phyloP scores from a whole-genome alignment of 2,797 vertebrate species.

The Trematomus bernacchii region DNA sequence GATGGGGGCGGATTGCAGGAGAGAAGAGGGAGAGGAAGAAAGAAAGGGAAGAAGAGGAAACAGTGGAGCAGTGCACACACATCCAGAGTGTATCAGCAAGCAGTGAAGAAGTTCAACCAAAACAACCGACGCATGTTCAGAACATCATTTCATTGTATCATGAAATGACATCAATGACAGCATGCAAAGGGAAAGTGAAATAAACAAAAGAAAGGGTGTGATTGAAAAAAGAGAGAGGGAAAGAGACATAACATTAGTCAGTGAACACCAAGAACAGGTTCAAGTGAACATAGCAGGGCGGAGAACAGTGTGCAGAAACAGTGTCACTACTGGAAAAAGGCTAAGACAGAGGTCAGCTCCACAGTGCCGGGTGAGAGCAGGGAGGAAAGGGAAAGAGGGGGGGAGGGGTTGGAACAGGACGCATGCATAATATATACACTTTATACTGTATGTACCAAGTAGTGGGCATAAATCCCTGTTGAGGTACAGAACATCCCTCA shows the following conservation, averaged over 20 bases:
- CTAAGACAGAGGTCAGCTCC: conserved; percentile 29
- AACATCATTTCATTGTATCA: conserved; percentile 43
- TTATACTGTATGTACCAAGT: neutral
- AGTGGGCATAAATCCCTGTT: conserved; percentile 6
- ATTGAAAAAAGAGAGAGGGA: conserved; percentile 71
- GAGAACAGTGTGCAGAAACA: conserved; percentile 57
- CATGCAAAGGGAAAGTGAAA: conserved; percentile 48
- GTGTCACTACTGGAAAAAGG: conserved; percentile 38
- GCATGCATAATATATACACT: conserved; percentile 51
- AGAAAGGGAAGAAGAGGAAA: conserved; percentile 10
- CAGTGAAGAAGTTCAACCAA: conserved; percentile 26
- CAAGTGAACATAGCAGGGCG: conserved; percentile 70
- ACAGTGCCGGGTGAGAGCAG: conserved; percentile 56
- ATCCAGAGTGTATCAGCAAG: conserved; percentile 28
- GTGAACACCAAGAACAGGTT: conserved; percentile 68
- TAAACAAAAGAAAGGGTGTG: conserved; percentile 48
- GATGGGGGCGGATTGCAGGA: conserved; percentile 36
- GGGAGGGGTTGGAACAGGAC: conserved; percentile 33
- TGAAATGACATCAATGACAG: conserved; percentile 44
- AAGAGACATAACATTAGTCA: conserved; percentile 80
- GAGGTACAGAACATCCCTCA: neutral
- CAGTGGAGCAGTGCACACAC: neutral
- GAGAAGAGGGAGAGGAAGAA: neutral
- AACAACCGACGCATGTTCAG: conserved; percentile 24
- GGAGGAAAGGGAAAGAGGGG: conserved; percentile 31